A percentile compares a stretch with the other conserved stretches of the same genome.
phyloP scores from a whole-genome alignment of 2,888 invertebrate species.

The Philereme transversata region DNA sequence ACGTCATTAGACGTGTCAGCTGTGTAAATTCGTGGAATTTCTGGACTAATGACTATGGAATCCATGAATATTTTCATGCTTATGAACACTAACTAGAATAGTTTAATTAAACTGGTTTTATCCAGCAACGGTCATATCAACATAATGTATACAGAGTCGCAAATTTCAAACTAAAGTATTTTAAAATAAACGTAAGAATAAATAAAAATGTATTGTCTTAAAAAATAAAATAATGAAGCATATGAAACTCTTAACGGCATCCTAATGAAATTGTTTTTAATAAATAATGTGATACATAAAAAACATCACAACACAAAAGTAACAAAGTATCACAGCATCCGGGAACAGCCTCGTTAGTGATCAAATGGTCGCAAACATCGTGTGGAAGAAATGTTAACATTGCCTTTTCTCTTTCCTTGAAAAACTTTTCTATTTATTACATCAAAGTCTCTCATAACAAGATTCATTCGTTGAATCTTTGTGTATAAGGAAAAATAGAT shows the following conservation, averaged over 20 bases:
- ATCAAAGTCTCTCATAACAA: constrained; percentile 67
- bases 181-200: too few relatives aligned
- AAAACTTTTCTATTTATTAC: constrained; percentile 59
- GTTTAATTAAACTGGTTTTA: not conserved
- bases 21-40: constrained; percentile 57
- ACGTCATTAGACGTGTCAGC: constrained; percentile 57
- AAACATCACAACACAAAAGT: constrained; percentile 45
- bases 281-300: not conserved
- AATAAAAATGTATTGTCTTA: too few relatives aligned
- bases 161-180: too few relatives aligned
- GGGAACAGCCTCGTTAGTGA: constrained; percentile 71
- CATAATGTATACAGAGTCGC: too few relatives aligned
- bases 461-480: constrained; percentile 53
- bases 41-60: constrained; percentile 46
- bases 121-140: not conserved
- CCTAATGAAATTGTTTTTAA: not conserved
- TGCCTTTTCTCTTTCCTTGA: constrained; percentile 53
- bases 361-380: constrained; percentile 63
- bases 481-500: constrained; percentile 41
- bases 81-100: constrained; percentile 19
- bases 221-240: too few relatives aligned
- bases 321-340: constrained; percentile 72
- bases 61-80: constrained; percentile 43
- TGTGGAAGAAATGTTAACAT: constrained; percentile 64
- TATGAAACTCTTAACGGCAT: too few relatives aligned